Conservation (phyloP, 2,888 invertebrate species). For the Junonia oenone region DNA sequence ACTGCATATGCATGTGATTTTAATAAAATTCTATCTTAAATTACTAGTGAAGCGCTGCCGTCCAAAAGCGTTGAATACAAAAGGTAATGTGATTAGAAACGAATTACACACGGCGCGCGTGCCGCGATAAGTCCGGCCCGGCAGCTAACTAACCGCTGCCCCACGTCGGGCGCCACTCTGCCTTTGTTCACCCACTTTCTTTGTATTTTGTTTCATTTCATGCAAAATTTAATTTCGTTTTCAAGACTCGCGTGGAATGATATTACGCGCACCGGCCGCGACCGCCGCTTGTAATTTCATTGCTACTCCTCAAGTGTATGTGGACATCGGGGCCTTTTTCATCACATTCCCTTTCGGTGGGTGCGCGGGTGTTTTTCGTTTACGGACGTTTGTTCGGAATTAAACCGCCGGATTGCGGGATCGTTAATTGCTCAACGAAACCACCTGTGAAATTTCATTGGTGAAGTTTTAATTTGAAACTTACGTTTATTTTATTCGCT, state of each 20-base stretch:
- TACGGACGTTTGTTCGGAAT: conserved; percentile 67
- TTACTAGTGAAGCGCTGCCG: conserved; percentile 33
- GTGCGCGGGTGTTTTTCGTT: conserved; percentile 63
- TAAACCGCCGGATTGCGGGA: conserved; percentile 67
- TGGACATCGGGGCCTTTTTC: conserved; percentile 76
- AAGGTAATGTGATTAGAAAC: conserved; percentile 75
- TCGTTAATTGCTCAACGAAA: conserved; percentile 74
- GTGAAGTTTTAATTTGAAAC: conserved; percentile 46
- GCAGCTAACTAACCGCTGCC: conserved; percentile 62
- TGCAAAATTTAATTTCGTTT: conserved; percentile 80
- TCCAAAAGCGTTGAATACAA: conserved; percentile 40
- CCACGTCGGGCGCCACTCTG: conserved; percentile 53
- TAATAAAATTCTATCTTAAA: conserved; percentile 47
- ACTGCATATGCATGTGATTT: not conserved
- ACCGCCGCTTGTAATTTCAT: conserved; percentile 71
- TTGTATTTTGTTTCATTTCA: conserved; percentile 78
- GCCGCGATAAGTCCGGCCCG: conserved; percentile 38
- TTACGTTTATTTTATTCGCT: conserved; percentile 43
- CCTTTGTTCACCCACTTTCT: conserved; percentile 75
- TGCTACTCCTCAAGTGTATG: conserved; percentile 72
- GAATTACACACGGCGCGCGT: conserved; percentile 59
- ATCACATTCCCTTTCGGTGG: conserved; percentile 76
- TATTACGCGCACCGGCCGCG: conserved; percentile 66
- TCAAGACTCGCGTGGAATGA: conserved; percentile 78
- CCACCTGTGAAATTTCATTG: conserved; percentile 63